Evolutionary conservation across 2,797 vertebrate genomes (phyloP), one percentile per base, ranked within the genome.

Genomic region (Pteropus rufus): DNA sequence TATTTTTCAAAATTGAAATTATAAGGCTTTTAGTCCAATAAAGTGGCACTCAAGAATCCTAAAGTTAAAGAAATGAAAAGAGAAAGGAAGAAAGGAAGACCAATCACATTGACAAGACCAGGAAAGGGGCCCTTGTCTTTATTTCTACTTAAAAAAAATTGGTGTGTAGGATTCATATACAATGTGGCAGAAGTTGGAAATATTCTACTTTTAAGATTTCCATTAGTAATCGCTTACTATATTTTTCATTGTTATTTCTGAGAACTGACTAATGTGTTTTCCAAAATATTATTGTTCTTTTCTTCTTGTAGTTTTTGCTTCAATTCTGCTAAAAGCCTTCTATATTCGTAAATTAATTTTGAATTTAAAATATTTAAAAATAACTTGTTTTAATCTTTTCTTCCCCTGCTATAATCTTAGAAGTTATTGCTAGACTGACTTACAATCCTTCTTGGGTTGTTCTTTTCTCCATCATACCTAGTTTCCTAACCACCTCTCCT

Each of bases 311-410:
- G 34, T 75, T 86, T 94, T 92, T 94, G 58, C 18, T 91, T 7
- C 41, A 79, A 52, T 89, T 89, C 29, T 92, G 56, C 41, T 84
- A 41, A 70, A 82, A 77, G n/a, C 69, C 18, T 87, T 89, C n/a
- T 90, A 62, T 86, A 73, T 75, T 34, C 70, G 62, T 34, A 62
- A 84, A 70, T 84, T 83, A 36, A 44, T 77, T 92, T 91, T 64
- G 15, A 88, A 41, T 79, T 67, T 58, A 85, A 84, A 89, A 73
- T 96, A 90, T 67, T 89, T 52, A 41, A 93, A 76, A 83, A 65
- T 75, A 84, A 84, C 10, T 67, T 54, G 5, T 31, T 31, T 58
- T 89, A 56, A 64, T 41, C 7, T 39, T 34, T 31, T 36, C 18
- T 1, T 3, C 6, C 24, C 5, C 7, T 21, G 8, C 41, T 88